phyloP scores from a whole-genome alignment of 2,797 vertebrate genomes.

The Lacerta agilis region DNA sequence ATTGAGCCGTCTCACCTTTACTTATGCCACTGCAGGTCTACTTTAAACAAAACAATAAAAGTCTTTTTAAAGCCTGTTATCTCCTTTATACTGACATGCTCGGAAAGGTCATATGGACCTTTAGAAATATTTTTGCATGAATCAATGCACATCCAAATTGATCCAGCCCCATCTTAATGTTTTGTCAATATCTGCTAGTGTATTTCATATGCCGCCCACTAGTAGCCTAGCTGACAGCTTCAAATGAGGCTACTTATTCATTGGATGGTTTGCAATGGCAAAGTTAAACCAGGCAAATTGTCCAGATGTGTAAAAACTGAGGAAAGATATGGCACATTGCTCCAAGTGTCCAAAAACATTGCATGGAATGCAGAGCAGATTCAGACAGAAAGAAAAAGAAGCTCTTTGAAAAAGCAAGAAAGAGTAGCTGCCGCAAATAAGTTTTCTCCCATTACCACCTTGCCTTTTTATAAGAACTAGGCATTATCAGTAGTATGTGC shows the following conservation, averaged over 20 bases:
- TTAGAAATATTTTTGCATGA: constrained; percentile 32
- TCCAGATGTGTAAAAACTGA: neutral
- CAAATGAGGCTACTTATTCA: constrained; percentile 11
- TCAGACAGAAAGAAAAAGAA: neutral
- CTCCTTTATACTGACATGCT: constrained; percentile 6
- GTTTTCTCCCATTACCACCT: neutral
- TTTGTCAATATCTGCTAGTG: constrained; percentile 21
- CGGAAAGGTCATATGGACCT: constrained; percentile 22
- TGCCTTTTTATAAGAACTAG: neutral
- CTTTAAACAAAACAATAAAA: constrained; percentile 31
- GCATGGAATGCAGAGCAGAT: neutral
- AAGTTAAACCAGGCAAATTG: neutral
- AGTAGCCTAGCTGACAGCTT: constrained; percentile 3
- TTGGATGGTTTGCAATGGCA: constrained; percentile 1
- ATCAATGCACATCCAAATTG: constrained; percentile 39
- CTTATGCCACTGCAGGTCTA: neutral
- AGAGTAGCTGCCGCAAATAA: neutral
- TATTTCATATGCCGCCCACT: constrained; percentile 25
- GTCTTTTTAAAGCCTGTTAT: constrained; percentile 30
- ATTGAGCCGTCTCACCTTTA: neutral
- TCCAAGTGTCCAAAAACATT: neutral
- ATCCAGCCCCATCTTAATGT: constrained; percentile 20
- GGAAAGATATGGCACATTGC: neutral
- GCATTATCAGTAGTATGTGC: neutral
- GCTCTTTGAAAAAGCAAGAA: neutral